Conservation (phyloP, 2,888 invertebrate species). For the Pandemis heparana region DNA sequence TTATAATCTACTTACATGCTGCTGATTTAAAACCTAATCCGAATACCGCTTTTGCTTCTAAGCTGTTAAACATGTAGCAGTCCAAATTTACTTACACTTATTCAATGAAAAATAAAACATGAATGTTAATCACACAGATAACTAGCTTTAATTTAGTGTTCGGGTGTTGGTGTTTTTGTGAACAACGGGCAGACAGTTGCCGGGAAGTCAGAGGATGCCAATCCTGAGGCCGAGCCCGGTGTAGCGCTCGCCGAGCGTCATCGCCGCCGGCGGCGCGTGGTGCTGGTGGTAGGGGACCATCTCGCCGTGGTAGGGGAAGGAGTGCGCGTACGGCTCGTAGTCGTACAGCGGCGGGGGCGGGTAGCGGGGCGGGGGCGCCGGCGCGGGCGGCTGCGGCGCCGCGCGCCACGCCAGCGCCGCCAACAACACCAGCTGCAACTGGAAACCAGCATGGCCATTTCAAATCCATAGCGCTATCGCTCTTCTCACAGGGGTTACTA, state of each 20-base stretch:
- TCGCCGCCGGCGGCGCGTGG: background rate
- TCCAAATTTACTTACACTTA: background rate
- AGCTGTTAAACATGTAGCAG: background rate
- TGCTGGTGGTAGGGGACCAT: too few relatives aligned
- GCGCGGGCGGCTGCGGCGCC: background rate
- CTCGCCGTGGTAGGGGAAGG: background rate
- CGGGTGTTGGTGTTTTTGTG: background rate
- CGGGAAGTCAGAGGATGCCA: background rate
- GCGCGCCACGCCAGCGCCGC: background rate
- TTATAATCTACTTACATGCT: background rate
- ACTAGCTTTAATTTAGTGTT: too few relatives aligned
- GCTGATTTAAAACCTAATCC: background rate
- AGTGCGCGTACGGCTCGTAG: background rate
- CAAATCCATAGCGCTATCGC: too few relatives aligned
- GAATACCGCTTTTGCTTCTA: background rate
- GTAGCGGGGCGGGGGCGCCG: background rate
- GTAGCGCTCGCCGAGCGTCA: background rate
- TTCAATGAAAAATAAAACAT: background rate
- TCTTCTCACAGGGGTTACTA: too few relatives aligned
- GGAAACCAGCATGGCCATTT: background rate
- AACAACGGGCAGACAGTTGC: background rate
- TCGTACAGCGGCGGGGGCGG: background rate
- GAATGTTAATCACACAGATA: too few relatives aligned
- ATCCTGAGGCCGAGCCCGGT: background rate
- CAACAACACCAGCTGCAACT: background rate